phyloP scores from a whole-genome alignment of 2,113 vertebrate genomes.

The Oryzias woworae region DNA sequence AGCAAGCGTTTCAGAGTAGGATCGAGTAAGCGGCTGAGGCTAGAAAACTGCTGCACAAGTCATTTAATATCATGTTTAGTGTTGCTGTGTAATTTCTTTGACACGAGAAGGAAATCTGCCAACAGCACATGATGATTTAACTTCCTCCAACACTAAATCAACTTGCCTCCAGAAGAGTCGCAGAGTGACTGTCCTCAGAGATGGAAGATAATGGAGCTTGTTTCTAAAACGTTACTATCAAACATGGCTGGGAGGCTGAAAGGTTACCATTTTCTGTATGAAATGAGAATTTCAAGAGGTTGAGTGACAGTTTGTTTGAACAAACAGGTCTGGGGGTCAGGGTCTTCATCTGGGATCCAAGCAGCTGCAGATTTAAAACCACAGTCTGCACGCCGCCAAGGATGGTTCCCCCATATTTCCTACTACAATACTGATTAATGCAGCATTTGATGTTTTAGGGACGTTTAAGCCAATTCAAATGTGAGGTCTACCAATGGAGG shows the following conservation, averaged over 20 bases:
- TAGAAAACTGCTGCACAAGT: neutral
- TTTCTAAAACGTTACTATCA: conserved; percentile 21
- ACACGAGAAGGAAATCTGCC: conserved; percentile 21
- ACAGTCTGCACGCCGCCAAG: conserved; percentile 27
- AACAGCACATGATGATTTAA: conserved; percentile 4
- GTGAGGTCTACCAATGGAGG: conserved; percentile 15
- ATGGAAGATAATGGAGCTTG: conserved; percentile 2
- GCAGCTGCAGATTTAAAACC: conserved; percentile 49
- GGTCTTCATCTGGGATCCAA: conserved; percentile 25
- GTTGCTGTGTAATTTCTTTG: conserved; percentile 37
- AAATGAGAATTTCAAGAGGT: conserved; percentile 11
- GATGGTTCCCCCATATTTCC: conserved; percentile 39
- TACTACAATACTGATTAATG: conserved; percentile 57
- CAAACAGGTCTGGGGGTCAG: conserved; percentile 14
- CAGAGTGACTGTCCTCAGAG: neutral
- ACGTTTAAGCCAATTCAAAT: conserved; percentile 31
- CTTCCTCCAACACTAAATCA: conserved; percentile 2
- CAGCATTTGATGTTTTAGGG: conserved; percentile 53
- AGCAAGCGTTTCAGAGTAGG: conserved; percentile 23
- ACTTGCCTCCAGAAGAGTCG: neutral
- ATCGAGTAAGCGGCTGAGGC: conserved; percentile 31
- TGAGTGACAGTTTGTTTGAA: conserved; percentile 51
- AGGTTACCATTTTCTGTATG: neutral
- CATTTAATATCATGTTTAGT: conserved; percentile 31
- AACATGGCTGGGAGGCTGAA: neutral